Percentiles rank a stretch among this genome's conserved stretches.
Conservation (phyloP, 30 jellyfish, hydroid and myxozoan genomes). For the Aurelia sp. region DNA sequence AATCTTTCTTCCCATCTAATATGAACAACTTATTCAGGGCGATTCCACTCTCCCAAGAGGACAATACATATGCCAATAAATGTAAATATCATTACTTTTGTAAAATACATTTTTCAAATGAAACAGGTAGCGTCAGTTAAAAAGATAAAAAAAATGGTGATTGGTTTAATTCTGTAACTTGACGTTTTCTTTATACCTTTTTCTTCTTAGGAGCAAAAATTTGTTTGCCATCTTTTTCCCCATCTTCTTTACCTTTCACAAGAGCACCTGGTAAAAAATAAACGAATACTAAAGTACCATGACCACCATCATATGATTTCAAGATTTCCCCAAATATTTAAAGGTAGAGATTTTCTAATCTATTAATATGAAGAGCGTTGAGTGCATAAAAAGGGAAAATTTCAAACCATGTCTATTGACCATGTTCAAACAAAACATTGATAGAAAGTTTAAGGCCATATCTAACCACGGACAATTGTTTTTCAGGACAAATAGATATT, state of each 20-base stretch:
- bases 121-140: background rate
- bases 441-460: too few relatives aligned
- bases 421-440: too few relatives aligned
- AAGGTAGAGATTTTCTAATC: too few relatives aligned
- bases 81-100: background rate
- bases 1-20: background rate
- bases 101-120: background rate
- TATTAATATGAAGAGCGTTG: too few relatives aligned
- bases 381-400: too few relatives aligned
- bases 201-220: conserved; percentile 81
- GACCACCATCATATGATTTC: too few relatives aligned
- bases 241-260: conserved; percentile 84
- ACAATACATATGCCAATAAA: too few relatives aligned
- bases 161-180: background rate
- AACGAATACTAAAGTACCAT: too few relatives aligned
- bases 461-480: too few relatives aligned
- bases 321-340: too few relatives aligned
- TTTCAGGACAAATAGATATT: too few relatives aligned
- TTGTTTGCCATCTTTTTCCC: conserved; percentile 47
- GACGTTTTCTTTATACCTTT: conserved; percentile 58
- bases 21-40: background rate
- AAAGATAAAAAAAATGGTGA: background rate
- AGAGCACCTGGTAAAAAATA: conserved; percentile 70
- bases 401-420: too few relatives aligned
- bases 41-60: background rate